Evolutionary conservation across 1,140 invertebrate genomes (phyloP).

Genomic region (Zeugodacus cucurbitae): DNA sequence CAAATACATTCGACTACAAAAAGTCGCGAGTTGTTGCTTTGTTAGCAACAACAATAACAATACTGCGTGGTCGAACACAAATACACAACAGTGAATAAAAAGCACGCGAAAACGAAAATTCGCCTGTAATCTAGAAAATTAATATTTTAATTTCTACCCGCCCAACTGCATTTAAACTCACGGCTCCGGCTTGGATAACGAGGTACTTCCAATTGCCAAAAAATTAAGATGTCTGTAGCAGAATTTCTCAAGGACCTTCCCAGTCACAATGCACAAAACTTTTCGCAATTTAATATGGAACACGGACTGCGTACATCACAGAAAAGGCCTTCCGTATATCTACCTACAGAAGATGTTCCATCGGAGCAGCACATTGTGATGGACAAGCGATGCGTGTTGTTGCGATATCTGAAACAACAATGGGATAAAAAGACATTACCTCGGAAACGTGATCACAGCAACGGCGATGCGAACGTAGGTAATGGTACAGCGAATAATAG

Average conservation of each 20-base stretch:
- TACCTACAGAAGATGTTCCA: constrained; percentile 89
- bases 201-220: neutral
- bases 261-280: constrained; percentile 90
- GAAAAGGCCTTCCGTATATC: constrained; percentile 88
- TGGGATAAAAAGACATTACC: constrained; percentile 87
- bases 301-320: constrained; percentile 84
- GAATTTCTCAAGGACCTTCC: constrained; percentile 93
- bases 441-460: constrained; percentile 68
- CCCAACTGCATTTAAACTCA: neutral
- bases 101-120: neutral
- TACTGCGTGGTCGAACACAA: neutral
- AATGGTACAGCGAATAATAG: constrained; percentile 50
- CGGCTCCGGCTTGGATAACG: neutral
- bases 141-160: neutral
- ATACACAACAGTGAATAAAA: neutral
- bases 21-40: neutral
- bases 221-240: constrained; percentile 42
- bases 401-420: constrained; percentile 92
- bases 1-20: neutral
- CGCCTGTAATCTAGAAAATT: neutral
- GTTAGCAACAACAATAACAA: neutral
- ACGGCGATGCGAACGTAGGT: constrained; percentile 44
- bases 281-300: constrained; percentile 88
- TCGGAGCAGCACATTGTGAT: constrained; percentile 95
- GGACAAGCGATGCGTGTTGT: constrained; percentile 92